Base-by-base conservation (phyloP, 2,113 vertebrate genomes). In the Hemichromis elongatus region DNA sequence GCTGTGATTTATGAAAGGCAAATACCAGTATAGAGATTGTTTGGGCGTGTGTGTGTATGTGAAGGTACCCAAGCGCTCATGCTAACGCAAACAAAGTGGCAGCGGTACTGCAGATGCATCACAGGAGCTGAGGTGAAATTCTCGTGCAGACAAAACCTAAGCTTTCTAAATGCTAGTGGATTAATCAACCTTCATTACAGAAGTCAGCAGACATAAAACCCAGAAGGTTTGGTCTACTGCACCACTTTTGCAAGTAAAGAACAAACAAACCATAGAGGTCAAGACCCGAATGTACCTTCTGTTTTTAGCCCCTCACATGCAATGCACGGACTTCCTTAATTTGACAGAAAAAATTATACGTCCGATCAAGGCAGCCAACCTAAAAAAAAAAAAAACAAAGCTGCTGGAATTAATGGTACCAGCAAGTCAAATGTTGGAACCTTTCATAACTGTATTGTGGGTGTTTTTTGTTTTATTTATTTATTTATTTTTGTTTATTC, bases 1-100 rank as follows among this genome's bases (percentile, higher is more conserved):
- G 50, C 66, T 55, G 89, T 94, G 94, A 96, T 95, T 94, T 93
- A 95, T 94, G 92, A 82, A 82, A 82, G 86, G 80, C 57, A 86
- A 93, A 94, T 55, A 87, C 88, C 88, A 93, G 86, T 92, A 92
- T 91, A 79, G 88, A 93, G 81, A 88, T 91, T 61, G 26, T 89
- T 85, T 81, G 61, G 66, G 54, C 33, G 11, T 66, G 59, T 66
- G 33, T 9, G 40, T 68, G 78, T 77, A 19, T 37, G 55, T 54
- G 53, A 13, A 45, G n/a, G 75, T 70, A 79, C 59, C 87, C 50
- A 40, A 78, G 77, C 45, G 12, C 81, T 82, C 61, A 61, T 28
- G 66, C 87, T 92, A 93, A 94, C 66, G 92, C 81, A 95, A 95
- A 95, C 91, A 92, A 95, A 91, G 85, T 86, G 81, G 47, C 86